Base-by-base conservation (phyloP, 2,113 vertebrate species). In the Malurus cyaneus region DNA sequence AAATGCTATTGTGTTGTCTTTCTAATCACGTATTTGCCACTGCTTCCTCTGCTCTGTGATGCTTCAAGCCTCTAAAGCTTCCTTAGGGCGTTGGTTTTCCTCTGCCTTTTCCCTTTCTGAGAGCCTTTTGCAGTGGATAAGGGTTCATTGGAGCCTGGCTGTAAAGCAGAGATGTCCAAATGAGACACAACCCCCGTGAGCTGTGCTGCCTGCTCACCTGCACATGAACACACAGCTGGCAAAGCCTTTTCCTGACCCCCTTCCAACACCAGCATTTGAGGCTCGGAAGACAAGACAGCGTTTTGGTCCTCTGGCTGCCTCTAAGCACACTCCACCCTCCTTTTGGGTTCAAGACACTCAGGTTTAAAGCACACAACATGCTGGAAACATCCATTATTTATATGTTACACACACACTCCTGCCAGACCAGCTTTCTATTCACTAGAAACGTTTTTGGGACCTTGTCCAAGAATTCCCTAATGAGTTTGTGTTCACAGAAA, bases 381-480 rank as follows among this genome's bases (percentile, higher is more conserved):
- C 95, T 95, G 79, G 80, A 93, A 95, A 53, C 56, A 88, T 92
- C 93, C 62, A 94, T 95, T 97, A 95, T 95, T 94, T 95, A 95
- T 89, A 59, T 67, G 86, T 94, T 85, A 91, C 70, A 76, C 82
- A 42, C 71, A 69, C 78, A 89, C 73, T 89, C 60, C 73, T 94
- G 89, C 85, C 96, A 96, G 86, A 95, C 52, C 81, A 96, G 96
- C 88, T 88, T 95, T 95, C 84, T 96, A 9, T 94, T 94, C 74
- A 81, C 90, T 93, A 84, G 91, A 95, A 97, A 93, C 84, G 94
- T 84, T 94, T 95, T 94, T 95, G 84, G 93, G 95, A 95, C 50
- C 12, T 47, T 39, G 76, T 94, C 94, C 96, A 96, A 96, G 81
- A 93, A 90, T 95, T 91, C 94, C 56, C 90, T 92, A 79, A 90